Base-by-base conservation (phyloP, 2,797 vertebrate species). In the Garrulus glandarius region DNA sequence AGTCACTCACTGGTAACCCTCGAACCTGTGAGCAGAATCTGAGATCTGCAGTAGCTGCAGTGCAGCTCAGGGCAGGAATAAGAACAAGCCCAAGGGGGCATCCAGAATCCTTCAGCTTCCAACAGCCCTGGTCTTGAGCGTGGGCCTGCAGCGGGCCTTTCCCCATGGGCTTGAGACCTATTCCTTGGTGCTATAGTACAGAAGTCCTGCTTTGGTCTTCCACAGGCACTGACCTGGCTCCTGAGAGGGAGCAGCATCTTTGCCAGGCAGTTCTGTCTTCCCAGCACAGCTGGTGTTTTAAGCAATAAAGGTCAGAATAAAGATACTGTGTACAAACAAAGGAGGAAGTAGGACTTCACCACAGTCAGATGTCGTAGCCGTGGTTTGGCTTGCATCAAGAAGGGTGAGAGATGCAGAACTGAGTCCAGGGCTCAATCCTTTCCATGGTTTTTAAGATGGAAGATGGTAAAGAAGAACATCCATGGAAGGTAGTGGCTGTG, bases 221-320 rank as follows among this genome's bases (percentile, higher is more conserved):
- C 96, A 89, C 30, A 14, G 59, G 67, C 17, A 21, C 87, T 96
- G 76, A 60, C 76, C 61, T 92, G 86, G 77, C 81, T 95, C 71
- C 82, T 91, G 30, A 67, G 29, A 21, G 46, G 70, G 81, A 95
- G 85, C 86, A 92, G 52, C 74, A 88, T 27, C 60, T 92, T 70
- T 82, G 53, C 30, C 36, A 82, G 90, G 81, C 81, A 94, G 36
- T 87, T 95, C 70, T 89, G 65, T 91, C 81, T 96, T 88, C 81
- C 90, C 85, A 94, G 84, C 76, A 53, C 17, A 64, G 91, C 93
- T 94, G 85, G 70, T 91, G 74, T 94, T 94, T 36, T 92, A 96
- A 97, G 97, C 97, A 97, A 97, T 97, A 97, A 97, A 93, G 82
- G 67, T 95, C 89, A 94, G 76, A 71, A 76, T 49, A 56, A 69